Conservation (phyloP, 2,888 invertebrate species). For the Polydrusus tereticollis region DNA sequence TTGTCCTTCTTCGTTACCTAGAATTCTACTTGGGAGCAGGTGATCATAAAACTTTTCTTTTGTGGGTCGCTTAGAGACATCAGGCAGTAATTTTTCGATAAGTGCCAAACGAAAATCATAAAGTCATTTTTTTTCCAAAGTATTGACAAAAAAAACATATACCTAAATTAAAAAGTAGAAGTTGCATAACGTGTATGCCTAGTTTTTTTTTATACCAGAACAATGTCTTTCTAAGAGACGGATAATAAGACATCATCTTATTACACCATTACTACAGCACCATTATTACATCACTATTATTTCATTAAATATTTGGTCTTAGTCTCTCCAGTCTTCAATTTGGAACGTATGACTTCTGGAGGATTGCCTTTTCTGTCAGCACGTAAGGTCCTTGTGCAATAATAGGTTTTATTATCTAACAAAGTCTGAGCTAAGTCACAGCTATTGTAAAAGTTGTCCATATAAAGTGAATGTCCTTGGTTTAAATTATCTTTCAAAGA, state of each 20-base stretch:
- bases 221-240: conserved; percentile 51
- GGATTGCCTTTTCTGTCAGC: conserved; percentile 50
- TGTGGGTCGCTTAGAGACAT: not conserved
- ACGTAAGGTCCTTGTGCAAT: conserved; percentile 62
- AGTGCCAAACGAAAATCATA: not conserved
- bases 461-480: conserved; percentile 50
- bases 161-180: conserved; percentile 34
- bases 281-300: conserved; percentile 58
- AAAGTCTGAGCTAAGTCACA: conserved; percentile 43
- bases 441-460: conserved; percentile 55
- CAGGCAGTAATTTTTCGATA: conserved; percentile 1
- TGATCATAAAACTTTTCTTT: not conserved
- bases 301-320: conserved; percentile 50
- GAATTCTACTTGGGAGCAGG: not conserved
- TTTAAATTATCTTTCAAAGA: conserved; percentile 45
- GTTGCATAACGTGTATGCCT: conserved; percentile 42
- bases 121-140: not conserved
- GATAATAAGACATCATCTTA: conserved; percentile 55
- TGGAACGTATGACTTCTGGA: conserved; percentile 44
- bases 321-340: conserved; percentile 52
- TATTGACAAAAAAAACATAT: conserved; percentile 31
- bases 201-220: conserved; percentile 55
- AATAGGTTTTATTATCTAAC: conserved; percentile 54
- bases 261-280: conserved; percentile 54
- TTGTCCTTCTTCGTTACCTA: too few relatives aligned